Base-by-base conservation (phyloP, 2,797 vertebrate species). In the Melopsittacus undulatus region DNA sequence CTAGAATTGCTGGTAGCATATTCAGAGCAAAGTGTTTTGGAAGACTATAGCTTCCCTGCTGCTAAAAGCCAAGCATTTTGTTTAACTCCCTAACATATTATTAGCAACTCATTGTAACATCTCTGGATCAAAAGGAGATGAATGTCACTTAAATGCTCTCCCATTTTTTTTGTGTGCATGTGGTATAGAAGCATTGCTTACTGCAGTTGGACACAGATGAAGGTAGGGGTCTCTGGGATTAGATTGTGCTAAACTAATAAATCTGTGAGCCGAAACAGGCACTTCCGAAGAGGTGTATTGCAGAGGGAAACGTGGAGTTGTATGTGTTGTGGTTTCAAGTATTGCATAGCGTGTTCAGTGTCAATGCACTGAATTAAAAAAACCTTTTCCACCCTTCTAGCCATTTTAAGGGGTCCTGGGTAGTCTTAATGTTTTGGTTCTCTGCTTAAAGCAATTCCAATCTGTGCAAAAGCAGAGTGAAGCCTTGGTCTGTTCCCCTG, bases 141-240 rank as follows among this genome's bases (percentile, higher is more conserved):
- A 75, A 79, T 26, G 30, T 36, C 19, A 10, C 20, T 79, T 32
- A 30, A 68, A 48, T 49, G 30, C n/a, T 59, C 5, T 32, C 29
- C 9, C 13, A 6, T 0, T 52, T 43, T 36, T 36, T 70, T 38
- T 30, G 3, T 56, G 20, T 16, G 27, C 2, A 0, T 34, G 5
- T 34, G 32, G 5, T 63, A 9, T 43, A 27, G 54, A 24, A 63
- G 30, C 16, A 29, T 38, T 32, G 7, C 23, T 52, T 30, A 14
- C 1, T 42, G 30, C 27, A 43, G 8, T 13, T 51, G 54, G 11
- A 52, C 63, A 56, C 52, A 36, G 9, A 5, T 62, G 63, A 45
- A 20, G 10, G n/a, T 24, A 21, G 26, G 27, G 32, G 7, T 10
- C 23, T 77, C 9, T 27, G 48, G 59, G 32, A 16, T 62, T n/a